Evolutionary conservation across 2,888 invertebrate species (phyloP).

Genomic region (Blastobasis adustella): DNA sequence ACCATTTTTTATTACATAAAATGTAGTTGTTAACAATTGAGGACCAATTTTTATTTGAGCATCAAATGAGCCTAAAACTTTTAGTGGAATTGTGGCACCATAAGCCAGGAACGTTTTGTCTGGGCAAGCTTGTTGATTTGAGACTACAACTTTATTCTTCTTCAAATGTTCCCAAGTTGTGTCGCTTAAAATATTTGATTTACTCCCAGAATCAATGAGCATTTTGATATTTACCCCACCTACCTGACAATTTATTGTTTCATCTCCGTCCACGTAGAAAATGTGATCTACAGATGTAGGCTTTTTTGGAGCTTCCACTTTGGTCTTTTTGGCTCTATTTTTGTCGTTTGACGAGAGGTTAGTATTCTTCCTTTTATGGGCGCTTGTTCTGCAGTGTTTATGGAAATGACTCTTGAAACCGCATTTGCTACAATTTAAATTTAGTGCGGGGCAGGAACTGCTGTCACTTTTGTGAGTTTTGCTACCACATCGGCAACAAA

Average conservation of each 20-base stretch:
- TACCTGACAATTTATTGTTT: conserved; percentile 9
- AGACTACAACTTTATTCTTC: neutral
- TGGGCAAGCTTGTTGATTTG: conserved; percentile 7
- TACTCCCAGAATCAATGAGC: conserved; percentile 18
- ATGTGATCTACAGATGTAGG: conserved; percentile 8
- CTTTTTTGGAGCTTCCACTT: neutral
- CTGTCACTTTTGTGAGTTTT: neutral
- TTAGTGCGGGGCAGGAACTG: conserved; percentile 2
- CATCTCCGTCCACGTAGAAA: conserved; percentile 14
- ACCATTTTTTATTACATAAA: conserved; percentile 15
- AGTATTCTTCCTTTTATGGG: conserved; percentile 3
- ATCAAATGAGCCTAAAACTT: conserved; percentile 17
- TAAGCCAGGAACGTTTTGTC: conserved; percentile 16
- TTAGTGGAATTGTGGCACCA: conserved; percentile 13
- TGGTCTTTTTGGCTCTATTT: neutral
- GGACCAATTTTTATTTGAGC: conserved; percentile 4
- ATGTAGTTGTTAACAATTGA: neutral
- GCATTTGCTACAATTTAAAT: conserved; percentile 7
- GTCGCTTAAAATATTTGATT: conserved; percentile 13
- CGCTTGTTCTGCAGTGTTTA: conserved; percentile 8
- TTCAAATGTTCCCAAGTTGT: conserved; percentile 15
- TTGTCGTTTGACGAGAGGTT: neutral
- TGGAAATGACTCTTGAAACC: conserved; percentile 12
- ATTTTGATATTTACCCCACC: conserved; percentile 12
- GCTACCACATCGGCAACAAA: conserved; percentile 1